Percentiles rank a stretch among this genome's conserved stretches.
phyloP scores from a whole-genome alignment of 2,113 vertebrate species.

The Coptodon rendalli region DNA sequence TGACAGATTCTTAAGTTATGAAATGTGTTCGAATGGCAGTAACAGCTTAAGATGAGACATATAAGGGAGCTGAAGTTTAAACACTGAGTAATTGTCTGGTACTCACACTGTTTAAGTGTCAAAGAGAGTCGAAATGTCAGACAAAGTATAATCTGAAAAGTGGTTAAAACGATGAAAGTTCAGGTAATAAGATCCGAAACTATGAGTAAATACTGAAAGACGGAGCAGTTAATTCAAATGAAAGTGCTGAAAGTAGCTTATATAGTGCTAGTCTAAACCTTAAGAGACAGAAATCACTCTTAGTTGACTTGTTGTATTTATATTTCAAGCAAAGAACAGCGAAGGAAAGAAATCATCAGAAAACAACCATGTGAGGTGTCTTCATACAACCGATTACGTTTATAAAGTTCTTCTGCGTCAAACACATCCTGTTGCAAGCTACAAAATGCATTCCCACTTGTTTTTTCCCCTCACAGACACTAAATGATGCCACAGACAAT shows the following conservation, averaged over 20 bases:
- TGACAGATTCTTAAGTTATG: background rate
- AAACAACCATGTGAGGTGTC: background rate
- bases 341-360: background rate
- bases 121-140: background rate
- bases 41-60: background rate
- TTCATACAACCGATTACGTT: background rate
- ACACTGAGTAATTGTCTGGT: background rate
- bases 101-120: background rate
- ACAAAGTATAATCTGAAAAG: background rate
- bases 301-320: background rate
- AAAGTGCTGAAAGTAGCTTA: background rate
- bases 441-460: background rate
- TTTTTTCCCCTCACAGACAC: background rate
- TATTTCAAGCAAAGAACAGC: background rate
- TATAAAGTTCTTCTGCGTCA: background rate
- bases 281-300: background rate
- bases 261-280: background rate
- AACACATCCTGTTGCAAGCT: background rate
- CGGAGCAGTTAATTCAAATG: background rate
- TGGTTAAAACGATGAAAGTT: background rate
- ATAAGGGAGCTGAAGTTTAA: background rate
- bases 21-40: fast-evolving
- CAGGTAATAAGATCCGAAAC: background rate
- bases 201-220: background rate
- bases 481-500: background rate